Percentiles rank a stretch among this genome's conserved stretches.
These are phyloP conservation scores for Periparus ater DNA, from an alignment of 2,797 vertebrate species.

Conservation along the genomic window DNA sequence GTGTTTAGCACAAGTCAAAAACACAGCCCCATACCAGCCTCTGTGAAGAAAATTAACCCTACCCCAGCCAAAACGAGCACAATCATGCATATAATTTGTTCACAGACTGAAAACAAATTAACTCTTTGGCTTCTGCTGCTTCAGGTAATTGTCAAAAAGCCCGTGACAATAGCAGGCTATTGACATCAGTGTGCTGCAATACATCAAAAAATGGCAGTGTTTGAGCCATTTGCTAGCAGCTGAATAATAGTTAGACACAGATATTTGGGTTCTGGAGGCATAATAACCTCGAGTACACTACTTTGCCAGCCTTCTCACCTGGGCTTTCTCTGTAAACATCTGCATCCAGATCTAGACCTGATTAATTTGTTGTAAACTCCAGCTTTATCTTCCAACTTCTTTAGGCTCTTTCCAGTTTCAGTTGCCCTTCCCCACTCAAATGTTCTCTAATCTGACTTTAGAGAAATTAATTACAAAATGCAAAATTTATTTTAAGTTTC, in stretches of 20 bases:
- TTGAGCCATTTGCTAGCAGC: neutral
- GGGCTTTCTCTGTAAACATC: neutral
- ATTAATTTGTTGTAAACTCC: neutral
- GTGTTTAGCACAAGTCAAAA: neutral
- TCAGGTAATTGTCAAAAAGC: neutral
- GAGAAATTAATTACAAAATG: neutral
- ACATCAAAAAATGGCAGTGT: neutral
- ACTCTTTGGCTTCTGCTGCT: neutral
- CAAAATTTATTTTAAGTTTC: neutral
- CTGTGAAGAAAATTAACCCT: neutral
- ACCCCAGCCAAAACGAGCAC: neutral
- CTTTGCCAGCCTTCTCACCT: neutral
- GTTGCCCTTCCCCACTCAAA: neutral
- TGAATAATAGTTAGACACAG: neutral
- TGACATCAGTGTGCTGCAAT: neutral
- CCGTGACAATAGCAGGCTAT: neutral
- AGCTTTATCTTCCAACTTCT: neutral
- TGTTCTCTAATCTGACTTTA: neutral
- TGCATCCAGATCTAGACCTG: neutral
- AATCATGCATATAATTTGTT: neutral
- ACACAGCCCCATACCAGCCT: neutral
- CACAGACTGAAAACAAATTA: neutral
- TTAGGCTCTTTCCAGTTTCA: neutral
- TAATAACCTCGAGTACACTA: neutral
- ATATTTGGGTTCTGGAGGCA: neutral